Conservation (phyloP, 1,140 invertebrate genomes). For the Dryas iulia region DNA sequence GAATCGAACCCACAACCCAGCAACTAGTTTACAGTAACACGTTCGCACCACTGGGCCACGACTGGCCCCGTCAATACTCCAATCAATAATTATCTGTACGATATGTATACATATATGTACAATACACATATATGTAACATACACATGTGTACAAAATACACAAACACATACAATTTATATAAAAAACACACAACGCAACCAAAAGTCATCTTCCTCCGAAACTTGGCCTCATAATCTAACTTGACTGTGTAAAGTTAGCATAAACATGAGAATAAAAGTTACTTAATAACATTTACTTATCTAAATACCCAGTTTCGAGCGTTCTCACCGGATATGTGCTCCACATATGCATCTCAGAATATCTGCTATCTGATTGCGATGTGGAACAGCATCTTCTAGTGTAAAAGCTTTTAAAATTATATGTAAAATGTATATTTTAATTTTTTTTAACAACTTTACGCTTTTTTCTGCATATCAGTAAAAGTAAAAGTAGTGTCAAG, state of each 20-base stretch:
- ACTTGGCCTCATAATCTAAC: neutral
- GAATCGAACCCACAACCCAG: too few species aligned
- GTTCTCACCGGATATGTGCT: constrained; percentile 6
- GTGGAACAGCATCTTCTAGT: neutral
- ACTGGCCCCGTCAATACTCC: too few species aligned
- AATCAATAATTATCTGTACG: too few species aligned
- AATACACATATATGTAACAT: too few species aligned
- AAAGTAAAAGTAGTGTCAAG: too few species aligned
- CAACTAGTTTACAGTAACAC: too few species aligned
- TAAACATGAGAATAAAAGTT: neutral
- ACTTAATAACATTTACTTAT: neutral
- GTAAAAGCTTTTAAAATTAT: neutral
- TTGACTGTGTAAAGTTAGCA: neutral
- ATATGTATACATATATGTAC: too few species aligned
- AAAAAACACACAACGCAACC: neutral
- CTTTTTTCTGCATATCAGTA: too few species aligned
- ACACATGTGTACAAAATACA: too few species aligned
- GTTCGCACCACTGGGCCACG: too few species aligned
- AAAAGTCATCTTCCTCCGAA: neutral
- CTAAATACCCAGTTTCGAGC: neutral
- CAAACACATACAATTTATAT: too few species aligned
- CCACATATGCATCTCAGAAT: constrained; percentile 5
- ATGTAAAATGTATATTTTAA: neutral
- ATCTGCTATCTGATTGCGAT: constrained; percentile 6
- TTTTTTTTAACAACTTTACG: neutral